Evolutionary conservation across 1,140 invertebrate genomes (phyloP), one percentile per base, ranked within the genome.

Genomic region (Euura saliciscinereae): DNA sequence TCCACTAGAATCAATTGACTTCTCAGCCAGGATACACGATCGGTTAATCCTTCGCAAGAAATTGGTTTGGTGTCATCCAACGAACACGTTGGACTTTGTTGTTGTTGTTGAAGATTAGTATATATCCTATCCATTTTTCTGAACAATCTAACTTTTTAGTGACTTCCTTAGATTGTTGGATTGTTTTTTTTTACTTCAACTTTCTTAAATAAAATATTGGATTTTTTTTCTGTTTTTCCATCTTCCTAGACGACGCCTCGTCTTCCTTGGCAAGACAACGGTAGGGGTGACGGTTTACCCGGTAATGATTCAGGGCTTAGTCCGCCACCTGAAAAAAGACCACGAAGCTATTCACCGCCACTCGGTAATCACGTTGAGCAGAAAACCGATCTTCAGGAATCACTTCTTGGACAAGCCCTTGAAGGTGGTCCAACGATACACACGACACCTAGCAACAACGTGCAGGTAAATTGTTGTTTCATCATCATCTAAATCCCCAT

Each of bases 351-450:
- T 64, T 90, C 88, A 71, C 89, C 89, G 44, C 85, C 88, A 0
- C 74, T 87, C 44, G 86, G 83, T 11, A 88, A 88, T 70, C 86
- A 88, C 72, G 84, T 86, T 45, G 85, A 86, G 68, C 85, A 90
- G 69, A 87, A 87, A 71, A 76, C 80, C 59, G 91, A 93, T 78
- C 87, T 93, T 73, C 89, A 91, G 72, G 92, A 93, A 67, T 92
- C 92, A 0, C 85, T 95, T 28, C 87, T 95, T 59, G 91, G 93
- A 11, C 94, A 95, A 80, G 93, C 93, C 2, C 84, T 95, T 13
- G 94, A 95, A 83, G 91, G 89, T 70, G 89, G 89, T 46, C 88
- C 89, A 0, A 89, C 89, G 84, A 85, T 89, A 85, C 88, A 89
- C 77, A 88, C 88, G 13, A 85, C 78, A 44, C 82, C 86, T 0